Evolutionary conservation across 2,888 invertebrate genomes (phyloP).

Genomic region (Thysanoteuthis rhombus): DNA sequence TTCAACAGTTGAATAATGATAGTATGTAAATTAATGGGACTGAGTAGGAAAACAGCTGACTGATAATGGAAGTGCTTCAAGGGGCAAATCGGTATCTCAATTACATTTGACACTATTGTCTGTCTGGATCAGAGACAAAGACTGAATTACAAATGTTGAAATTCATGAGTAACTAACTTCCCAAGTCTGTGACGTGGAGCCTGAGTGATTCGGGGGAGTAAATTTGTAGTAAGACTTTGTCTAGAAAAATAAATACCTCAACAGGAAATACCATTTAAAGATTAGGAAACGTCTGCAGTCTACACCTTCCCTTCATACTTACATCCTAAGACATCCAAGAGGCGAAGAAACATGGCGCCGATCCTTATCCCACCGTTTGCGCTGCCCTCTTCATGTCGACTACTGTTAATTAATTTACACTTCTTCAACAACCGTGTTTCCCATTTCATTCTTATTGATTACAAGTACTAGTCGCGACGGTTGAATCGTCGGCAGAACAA

Average conservation of each 20-base stretch:
- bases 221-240: neutral
- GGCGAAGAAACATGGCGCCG: neutral
- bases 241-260: neutral
- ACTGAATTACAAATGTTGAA: too few relatives aligned
- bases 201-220: neutral
- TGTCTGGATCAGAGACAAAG: too few relatives aligned
- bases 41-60: too few relatives aligned
- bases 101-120: too few relatives aligned
- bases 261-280: neutral
- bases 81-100: too few relatives aligned
- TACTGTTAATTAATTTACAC: neutral
- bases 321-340: neutral
- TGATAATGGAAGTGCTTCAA: too few relatives aligned
- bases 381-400: neutral
- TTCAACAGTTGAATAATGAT: too few relatives aligned
- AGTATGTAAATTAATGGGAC: too few relatives aligned
- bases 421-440: neutral
- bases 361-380: neutral
- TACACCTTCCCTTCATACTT: neutral
- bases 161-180: too few relatives aligned
- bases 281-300: neutral
- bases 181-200: too few relatives aligned
- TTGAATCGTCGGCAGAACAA: neutral
- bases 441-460: neutral
- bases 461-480: neutral